Evolutionary conservation across 1,140 invertebrate genomes (phyloP).

Genomic region (Battus philenor): DNA sequence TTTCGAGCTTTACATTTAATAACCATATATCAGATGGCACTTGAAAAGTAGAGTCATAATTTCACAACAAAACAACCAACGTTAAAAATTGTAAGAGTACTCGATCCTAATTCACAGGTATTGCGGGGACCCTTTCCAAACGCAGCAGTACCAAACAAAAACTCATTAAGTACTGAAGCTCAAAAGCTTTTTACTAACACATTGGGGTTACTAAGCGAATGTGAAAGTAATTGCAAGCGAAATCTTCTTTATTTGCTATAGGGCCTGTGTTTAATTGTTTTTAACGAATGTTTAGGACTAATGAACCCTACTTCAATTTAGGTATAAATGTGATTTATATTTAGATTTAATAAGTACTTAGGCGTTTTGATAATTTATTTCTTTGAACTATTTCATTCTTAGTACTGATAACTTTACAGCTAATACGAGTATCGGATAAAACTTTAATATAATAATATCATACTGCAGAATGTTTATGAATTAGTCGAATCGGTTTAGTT

Average conservation of each 20-base stretch:
- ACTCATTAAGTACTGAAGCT: constrained; percentile 11
- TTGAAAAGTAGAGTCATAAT: not conserved
- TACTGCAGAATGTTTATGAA: too few species aligned
- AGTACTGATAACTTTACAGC: too few species aligned
- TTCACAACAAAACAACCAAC: constrained; percentile 2
- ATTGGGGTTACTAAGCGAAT: constrained; percentile 11
- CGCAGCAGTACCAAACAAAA: constrained; percentile 10
- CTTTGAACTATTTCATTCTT: too few species aligned
- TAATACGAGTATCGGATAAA: too few species aligned
- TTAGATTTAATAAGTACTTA: too few species aligned
- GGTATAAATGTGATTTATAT: too few species aligned
- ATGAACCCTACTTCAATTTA: not conserved
- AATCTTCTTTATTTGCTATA: constrained; percentile 6
- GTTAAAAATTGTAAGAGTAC: constrained; percentile 5
- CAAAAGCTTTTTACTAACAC: constrained; percentile 15
- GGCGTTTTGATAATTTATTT: too few species aligned
- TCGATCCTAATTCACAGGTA: constrained; percentile 10
- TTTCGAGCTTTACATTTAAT: constrained; percentile 2
- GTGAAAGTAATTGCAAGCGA: constrained; percentile 10
- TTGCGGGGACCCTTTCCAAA: not conserved
- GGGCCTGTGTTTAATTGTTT: constrained; percentile 2
- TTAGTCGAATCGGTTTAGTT: too few species aligned
- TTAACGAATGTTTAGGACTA: constrained; percentile 8
- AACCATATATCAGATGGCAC: constrained; percentile 4
- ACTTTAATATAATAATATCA: too few species aligned